Base-by-base conservation (phyloP, 2,888 invertebrate genomes). In the Ophion obscuratus region DNA sequence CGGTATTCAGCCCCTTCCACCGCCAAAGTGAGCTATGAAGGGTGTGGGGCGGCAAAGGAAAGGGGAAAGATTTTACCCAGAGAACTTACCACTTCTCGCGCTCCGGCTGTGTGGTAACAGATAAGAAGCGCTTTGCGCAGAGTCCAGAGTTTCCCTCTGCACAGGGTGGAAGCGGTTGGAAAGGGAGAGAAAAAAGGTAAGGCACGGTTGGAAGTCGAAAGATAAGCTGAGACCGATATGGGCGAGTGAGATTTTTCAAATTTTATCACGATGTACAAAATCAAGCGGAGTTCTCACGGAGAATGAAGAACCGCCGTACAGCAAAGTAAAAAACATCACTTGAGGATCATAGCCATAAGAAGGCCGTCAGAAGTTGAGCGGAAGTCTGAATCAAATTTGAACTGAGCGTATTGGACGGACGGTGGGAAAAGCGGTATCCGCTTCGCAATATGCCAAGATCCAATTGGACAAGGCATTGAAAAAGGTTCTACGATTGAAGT, bases 61-160 rank as follows among this genome's bases (percentile, higher is more conserved):
- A 24, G 66, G 71, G 40, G 73, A 57, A 86, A 81, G 68, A 86
- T 76, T 86, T 83, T 86, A 77, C 68, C 64, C 59, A 73, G 71
- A 67, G 77, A 86, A 83, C 83, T 81, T 81, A 78, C 81, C 86
- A 81, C 83, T 83, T 86, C 74, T 83, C 74, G 77, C 64, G 83
- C 77, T 59, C 11, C 17, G 70, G 68, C 83, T 86, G 86, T 74
- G 74, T 81, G 81, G 74, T 36, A 59, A 81, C 66, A 86, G 86
- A 83, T 86, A 83, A 83, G 83, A 61, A 64, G 70, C 85, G 83
- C 74, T 83, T 83, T 67, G 81, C 77, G 76, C 68, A 64, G 36
- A 83, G 59, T 74, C 61, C 36, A 40, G 70, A 61, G 74, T 17
- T 74, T 70, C 62, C 44, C 27, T 53, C 20, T 59, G 64, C 64